phyloP scores from a whole-genome alignment of 2,113 vertebrate species.

The Platichthys stellatus region DNA sequence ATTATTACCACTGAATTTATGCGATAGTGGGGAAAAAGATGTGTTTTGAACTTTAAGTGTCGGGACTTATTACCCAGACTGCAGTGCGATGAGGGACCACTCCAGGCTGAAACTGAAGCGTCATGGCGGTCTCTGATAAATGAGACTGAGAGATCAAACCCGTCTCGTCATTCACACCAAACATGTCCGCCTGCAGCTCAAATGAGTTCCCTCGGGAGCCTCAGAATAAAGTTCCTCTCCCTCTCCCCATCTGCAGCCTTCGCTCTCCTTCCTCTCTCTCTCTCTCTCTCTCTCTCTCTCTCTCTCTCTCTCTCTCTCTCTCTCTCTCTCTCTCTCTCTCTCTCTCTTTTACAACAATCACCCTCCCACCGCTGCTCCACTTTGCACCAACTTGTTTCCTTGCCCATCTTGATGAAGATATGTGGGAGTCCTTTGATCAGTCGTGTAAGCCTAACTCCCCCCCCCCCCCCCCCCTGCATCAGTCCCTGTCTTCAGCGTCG shows the following conservation, averaged over 20 bases:
- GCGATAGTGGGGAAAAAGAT: background rate
- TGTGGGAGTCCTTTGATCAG: slow-evolving; percentile 40
- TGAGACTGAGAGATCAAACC: slow-evolving; percentile 31
- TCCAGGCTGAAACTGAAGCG: slow-evolving; percentile 13
- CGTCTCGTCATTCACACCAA: slow-evolving; percentile 19
- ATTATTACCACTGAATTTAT: background rate
- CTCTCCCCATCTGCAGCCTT: background rate
- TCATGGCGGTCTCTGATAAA: slow-evolving; percentile 21
- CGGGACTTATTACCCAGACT: slow-evolving; percentile 8
- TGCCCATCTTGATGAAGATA: slow-evolving; percentile 18
- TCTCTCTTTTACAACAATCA: slow-evolving; percentile 2
- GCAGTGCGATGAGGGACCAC: background rate
- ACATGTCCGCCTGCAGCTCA: slow-evolving; percentile 39
- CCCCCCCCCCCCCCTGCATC: background rate
- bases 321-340: too few relatives aligned
- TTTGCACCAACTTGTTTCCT: slow-evolving; percentile 34
- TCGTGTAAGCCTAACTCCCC: slow-evolving; percentile 15
- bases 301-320: too few relatives aligned
- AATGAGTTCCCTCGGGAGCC: slow-evolving; percentile 49
- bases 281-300: too few relatives aligned
- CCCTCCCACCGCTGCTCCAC: slow-evolving; percentile 38
- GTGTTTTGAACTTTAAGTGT: background rate
- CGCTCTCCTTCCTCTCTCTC: background rate
- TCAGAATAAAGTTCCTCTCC: slow-evolving; percentile 26
- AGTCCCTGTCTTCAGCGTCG: background rate